Base-by-base conservation (phyloP, 2,797 vertebrate species). In the Acrossocheilus wenchowensis region DNA sequence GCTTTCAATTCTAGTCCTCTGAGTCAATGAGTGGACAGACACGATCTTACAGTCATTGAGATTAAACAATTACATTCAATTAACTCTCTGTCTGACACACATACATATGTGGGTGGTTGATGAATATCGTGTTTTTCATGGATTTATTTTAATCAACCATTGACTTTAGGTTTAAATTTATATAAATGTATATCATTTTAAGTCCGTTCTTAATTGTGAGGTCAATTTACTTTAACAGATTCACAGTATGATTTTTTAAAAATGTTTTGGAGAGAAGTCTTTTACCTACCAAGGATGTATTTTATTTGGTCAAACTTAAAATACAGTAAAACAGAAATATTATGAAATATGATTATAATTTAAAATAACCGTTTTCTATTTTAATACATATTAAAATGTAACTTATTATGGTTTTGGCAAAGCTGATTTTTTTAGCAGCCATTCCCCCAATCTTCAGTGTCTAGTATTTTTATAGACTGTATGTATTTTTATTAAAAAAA, bases 61-160 rank as follows among this genome's bases (percentile, higher is more conserved):
- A 69, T 89, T 66, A 81, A 79, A 87, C 79, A 86, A 88, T 87
- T 89, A 68, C 34, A 79, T 84, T 88, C 64, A 64, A 64, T 64
- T 45, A 64, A 11, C 52, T 83, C 66, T 71, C 23, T 52, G n/a
- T 39, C 30, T 72, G 43, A 43, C 30, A 39, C 9, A 14, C 50
- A 4, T 23, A 5, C 21, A 39, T 36, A 39, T 60, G 52, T 78
- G 52, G 52, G 26, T 77, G 12, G 48, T 23, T 77, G 48, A 14
- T 77, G 9, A 21, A 2, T 30, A 10, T 48, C 12, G 4, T 19
- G 62, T 48, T 48, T 26, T 73, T n/a, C 7, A 68, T 11, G 17
- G 3, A 19, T 19, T 68, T 66, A 11, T 62, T 62, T 62, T 26
- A 5, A 36, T 68, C 30, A 39, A 39, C 66, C 17, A 69, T 19